phyloP scores from a whole-genome alignment of 1,140 invertebrate species.

The Papilio aristodemus region DNA sequence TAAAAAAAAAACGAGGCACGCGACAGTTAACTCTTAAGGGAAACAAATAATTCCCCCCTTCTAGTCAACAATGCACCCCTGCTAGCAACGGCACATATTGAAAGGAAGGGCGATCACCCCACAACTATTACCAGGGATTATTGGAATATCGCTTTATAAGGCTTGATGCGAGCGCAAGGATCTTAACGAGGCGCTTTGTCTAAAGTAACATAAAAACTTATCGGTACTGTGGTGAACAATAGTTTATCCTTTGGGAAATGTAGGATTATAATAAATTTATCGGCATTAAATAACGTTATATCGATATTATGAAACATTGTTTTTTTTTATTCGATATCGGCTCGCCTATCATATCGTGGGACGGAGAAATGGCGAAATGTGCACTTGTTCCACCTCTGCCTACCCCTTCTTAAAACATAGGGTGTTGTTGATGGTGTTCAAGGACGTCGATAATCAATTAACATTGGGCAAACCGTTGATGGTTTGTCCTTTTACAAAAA shows the following conservation, averaged over 20 bases:
- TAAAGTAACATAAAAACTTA: conserved; percentile 37
- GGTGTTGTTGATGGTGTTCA: no score
- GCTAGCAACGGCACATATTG: conserved; percentile 51
- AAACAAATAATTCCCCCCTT: conserved; percentile 60
- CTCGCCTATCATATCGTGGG: no score
- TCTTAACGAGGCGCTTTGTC: conserved; percentile 61
- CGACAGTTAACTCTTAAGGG: conserved; percentile 62
- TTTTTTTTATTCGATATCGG: no score
- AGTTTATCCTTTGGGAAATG: not conserved
- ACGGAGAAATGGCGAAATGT: no score
- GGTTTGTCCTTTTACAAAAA: no score
- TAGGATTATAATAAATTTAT: not conserved
- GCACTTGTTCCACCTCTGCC: no score
- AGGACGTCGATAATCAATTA: no score
- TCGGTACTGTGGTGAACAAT: conserved; percentile 34
- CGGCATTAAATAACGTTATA: no score
- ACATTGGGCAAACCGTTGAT: no score
- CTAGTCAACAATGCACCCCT: conserved; percentile 71
- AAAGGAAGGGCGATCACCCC: conserved; percentile 60
- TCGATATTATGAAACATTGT: no score
- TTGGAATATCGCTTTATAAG: conserved; percentile 69
- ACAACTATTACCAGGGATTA: conserved; percentile 62
- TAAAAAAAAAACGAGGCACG: conserved; percentile 40
- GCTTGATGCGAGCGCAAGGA: conserved; percentile 65
- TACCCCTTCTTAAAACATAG: no score